A percentile compares a stretch with the other conserved stretches of the same genome.
These are phyloP conservation scores for Tetragnatha montana DNA, from an alignment of 2,888 invertebrate species.

Conservation along the genomic window DNA sequence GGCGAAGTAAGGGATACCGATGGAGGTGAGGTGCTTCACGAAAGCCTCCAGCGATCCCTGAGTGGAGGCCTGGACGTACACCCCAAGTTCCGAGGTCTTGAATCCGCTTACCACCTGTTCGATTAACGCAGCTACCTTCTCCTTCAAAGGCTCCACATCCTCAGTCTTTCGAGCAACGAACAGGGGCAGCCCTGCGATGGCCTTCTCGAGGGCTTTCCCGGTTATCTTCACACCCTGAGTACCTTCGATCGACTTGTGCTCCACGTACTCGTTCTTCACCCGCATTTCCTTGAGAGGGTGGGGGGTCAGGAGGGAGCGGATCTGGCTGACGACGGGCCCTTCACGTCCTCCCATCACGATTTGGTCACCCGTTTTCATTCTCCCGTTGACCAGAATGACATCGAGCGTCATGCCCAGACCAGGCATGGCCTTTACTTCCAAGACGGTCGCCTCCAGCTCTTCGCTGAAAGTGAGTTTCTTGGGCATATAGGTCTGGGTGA, in stretches of 20 bases:
- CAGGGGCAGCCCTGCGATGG: conserved; percentile 96
- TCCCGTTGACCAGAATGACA: conserved; percentile 97
- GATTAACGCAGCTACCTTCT: conserved; percentile 91
- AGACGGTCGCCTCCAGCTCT: conserved; percentile 84
- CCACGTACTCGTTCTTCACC: conserved; percentile 91
- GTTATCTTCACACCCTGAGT: conserved; percentile 98
- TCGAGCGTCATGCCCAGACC: conserved; percentile 99
- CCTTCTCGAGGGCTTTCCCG: conserved; percentile 92
- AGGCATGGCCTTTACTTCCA: conserved; percentile 88
- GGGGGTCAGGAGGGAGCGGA: conserved; percentile 96
- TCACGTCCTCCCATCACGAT: conserved; percentile 97
- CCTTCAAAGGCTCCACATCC: conserved; percentile 90
- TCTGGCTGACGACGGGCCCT: conserved; percentile 97
- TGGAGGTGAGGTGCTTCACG: conserved; percentile 90
- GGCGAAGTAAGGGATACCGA: conserved; percentile 97
- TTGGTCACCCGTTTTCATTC: conserved; percentile 93
- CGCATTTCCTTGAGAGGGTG: conserved; percentile 94
- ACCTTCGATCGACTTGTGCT: conserved; percentile 93
- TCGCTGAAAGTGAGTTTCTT: conserved; percentile 93
- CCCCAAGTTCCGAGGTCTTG: conserved; percentile 92
- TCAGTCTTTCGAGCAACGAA: conserved; percentile 91
- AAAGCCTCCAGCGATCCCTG: conserved; percentile 98
- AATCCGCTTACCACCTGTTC: conserved; percentile 93
- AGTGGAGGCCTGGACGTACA: conserved; percentile 98
- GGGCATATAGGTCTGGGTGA: conserved; percentile 91